Evolutionary conservation across 92 coral and sea anemone genomes (phyloP), one percentile per base, ranked within the genome.

Genomic region (Zoanthus solanderi): DNA sequence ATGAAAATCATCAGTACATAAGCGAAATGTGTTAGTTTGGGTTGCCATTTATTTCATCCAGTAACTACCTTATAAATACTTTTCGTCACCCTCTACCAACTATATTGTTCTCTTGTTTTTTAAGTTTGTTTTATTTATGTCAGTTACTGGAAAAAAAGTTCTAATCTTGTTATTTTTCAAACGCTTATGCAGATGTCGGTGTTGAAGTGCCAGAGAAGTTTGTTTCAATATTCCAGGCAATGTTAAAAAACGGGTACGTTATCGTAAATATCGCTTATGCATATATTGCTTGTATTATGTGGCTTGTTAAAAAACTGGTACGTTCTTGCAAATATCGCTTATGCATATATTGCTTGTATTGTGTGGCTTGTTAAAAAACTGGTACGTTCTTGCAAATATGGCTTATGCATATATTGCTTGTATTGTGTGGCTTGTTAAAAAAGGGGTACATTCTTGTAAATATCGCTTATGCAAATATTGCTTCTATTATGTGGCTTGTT

Each of bases 141-240:
- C 52, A 47, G 8, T 47, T 50, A 50, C 5, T 50, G 1, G 12
- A 50, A 7, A 50, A 50, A 50, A 50, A 7, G 56, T 50, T 50
- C 12, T 7, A 50, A 7, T 7, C 56, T 50, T 50, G 56, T 50
- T 52, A 0, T 30, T 28, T 12, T 29, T 56, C 16, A 54, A n/a
- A 14, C 10, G 16, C 57, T 13, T 78, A 11, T 44, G 61, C 17
- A 47, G 61, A 60, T 50, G 54, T 44, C 31, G 46, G 30, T 42
- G 7, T 61, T 78, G 13, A 18, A 2, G 84, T 60, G 16, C 84
- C 84, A 5, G 34, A 17, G 71, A 42, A 58, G 84, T 78, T 78
- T 57, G 71, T 57, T 42, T 71, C 72, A 58, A 71, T 78, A 71
- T 78, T 78, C 56, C 71, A 78, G 84, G 52, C 72, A 56, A 42